Percentiles rank a stretch among this genome's conserved stretches.
These are phyloP conservation scores for Champsocephalus esox DNA, from an alignment of 2,797 vertebrate genomes.

Conservation along the genomic window DNA sequence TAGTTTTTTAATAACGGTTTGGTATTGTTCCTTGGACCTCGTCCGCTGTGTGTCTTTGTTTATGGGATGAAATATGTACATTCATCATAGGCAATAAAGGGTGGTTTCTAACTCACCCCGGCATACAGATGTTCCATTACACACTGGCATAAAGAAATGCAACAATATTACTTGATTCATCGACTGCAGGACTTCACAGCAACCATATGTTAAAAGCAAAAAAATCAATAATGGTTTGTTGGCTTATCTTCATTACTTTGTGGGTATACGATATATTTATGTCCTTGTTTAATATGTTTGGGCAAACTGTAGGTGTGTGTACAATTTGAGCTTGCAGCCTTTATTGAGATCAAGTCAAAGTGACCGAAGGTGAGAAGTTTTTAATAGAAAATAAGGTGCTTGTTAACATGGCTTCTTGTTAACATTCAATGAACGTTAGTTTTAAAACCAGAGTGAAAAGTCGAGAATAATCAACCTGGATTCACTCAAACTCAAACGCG, in stretches of 20 bases:
- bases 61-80: constrained; percentile 29
- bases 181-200: constrained; percentile 14
- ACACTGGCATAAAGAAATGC: neutral
- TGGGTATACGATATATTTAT: constrained; percentile 21
- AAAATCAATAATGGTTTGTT: constrained; percentile 27
- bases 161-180: constrained; percentile 20
- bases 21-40: neutral
- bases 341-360: constrained; percentile 13
- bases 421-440: constrained; percentile 36
- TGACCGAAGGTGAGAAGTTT: constrained; percentile 29
- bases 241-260: constrained; percentile 28
- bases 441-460: constrained; percentile 45
- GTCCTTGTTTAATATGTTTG: constrained; percentile 16
- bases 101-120: constrained; percentile 23
- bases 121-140: constrained; percentile 20
- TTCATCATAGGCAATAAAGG: constrained; percentile 5
- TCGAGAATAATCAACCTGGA: constrained; percentile 36
- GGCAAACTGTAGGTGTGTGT: neutral
- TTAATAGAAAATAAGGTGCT: constrained; percentile 14
- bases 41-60: neutral
- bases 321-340: constrained; percentile 11
- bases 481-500: neutral
- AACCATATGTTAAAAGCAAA: constrained; percentile 29
- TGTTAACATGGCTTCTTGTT: constrained; percentile 33
- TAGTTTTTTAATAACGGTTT: neutral